Conservation (phyloP, 2,113 vertebrate genomes). For the Corythornis madagascariensis region DNA sequence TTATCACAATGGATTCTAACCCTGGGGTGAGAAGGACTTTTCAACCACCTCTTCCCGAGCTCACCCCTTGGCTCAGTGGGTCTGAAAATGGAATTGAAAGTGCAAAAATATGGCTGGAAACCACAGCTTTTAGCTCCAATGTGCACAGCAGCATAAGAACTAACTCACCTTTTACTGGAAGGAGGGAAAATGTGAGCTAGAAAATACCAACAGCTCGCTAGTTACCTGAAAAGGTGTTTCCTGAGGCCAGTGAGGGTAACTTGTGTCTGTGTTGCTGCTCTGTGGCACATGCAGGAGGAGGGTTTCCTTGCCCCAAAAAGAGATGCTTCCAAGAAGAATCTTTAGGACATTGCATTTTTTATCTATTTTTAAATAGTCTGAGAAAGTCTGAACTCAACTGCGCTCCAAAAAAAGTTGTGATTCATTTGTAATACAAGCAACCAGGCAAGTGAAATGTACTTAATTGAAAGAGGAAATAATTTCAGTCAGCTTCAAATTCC, state of each 20-base stretch:
- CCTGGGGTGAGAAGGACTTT: not conserved
- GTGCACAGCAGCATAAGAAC: not conserved
- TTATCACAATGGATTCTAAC: not conserved
- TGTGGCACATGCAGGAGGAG: not conserved
- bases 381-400: not conserved
- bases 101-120: not conserved
- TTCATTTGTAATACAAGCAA: not conserved
- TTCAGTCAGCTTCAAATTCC: conserved; percentile 11
- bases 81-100: not conserved
- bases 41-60: not conserved
- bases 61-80: not conserved
- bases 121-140: not conserved
- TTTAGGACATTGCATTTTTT: not conserved
- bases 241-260: not conserved
- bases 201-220: not conserved
- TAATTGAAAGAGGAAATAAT: conserved; percentile 17
- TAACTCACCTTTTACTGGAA: not conserved
- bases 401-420: not conserved
- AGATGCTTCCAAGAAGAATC: not conserved
- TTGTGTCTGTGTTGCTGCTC: not conserved
- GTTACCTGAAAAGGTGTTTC: not conserved
- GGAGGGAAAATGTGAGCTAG: not conserved
- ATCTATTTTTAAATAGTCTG: not conserved
- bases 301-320: not conserved
- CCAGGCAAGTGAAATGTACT: not conserved